Evolutionary conservation across 2,797 vertebrate species (phyloP).

Genomic region (Paratrypauchen microcephalus): DNA sequence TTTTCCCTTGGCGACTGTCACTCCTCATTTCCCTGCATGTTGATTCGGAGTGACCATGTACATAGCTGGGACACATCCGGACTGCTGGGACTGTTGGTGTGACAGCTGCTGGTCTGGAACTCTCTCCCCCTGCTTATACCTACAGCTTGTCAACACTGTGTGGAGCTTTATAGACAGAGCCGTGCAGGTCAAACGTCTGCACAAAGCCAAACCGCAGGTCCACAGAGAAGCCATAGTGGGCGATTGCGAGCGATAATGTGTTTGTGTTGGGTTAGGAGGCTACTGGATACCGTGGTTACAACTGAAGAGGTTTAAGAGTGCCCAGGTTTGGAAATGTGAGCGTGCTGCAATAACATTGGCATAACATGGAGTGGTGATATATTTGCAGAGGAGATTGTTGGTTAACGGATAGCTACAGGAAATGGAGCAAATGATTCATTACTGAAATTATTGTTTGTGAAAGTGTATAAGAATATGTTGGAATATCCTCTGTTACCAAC

Average conservation of each 20-base stretch:
- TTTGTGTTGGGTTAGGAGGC: slow-evolving; percentile 14
- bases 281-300: slow-evolving; percentile 9
- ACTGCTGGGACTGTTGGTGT: slow-evolving; percentile 53
- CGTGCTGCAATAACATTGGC: neutral
- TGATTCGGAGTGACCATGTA: slow-evolving; percentile 34
- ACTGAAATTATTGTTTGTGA: neutral
- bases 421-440: neutral
- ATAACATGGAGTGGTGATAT: neutral
- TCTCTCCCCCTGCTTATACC: slow-evolving; percentile 23
- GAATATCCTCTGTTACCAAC: neutral
- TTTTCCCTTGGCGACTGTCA: slow-evolving; percentile 24
- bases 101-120: slow-evolving; percentile 69
- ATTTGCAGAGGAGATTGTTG: neutral
- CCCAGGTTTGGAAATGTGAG: neutral
- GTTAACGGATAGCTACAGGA: neutral
- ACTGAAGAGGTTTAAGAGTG: slow-evolving; percentile 7
- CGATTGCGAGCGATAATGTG: slow-evolving; percentile 15
- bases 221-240: slow-evolving; percentile 24
- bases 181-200: slow-evolving; percentile 57
- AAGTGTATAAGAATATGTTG: neutral
- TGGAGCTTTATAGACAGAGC: slow-evolving; percentile 50
- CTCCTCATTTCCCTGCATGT: slow-evolving; percentile 39
- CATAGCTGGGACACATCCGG: slow-evolving; percentile 42
- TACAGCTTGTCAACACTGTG: slow-evolving; percentile 57
- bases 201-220: slow-evolving; percentile 24